These are phyloP conservation scores for Ammodytes marinus DNA, from an alignment of 2,113 vertebrate species.

Conservation along the genomic window DNA sequence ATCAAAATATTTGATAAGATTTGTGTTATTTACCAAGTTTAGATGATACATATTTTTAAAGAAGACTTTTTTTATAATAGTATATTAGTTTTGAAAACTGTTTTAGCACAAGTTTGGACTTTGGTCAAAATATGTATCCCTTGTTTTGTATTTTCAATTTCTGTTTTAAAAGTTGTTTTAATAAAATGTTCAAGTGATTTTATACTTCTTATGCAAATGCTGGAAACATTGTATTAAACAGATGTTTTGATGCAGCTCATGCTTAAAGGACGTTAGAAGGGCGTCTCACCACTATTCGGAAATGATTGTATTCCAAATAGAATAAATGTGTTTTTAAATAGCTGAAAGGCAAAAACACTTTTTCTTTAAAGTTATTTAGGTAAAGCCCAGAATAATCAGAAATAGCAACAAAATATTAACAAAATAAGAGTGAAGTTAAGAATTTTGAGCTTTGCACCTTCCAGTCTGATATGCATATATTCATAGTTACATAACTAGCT, in stretches of 20 bases:
- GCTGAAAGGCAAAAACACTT: background rate
- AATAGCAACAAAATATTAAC: background rate
- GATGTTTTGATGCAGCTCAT: constrained; percentile 16
- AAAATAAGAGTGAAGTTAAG: background rate
- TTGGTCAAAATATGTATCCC: background rate
- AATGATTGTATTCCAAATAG: background rate
- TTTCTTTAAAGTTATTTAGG: background rate
- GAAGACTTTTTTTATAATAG: constrained; percentile 2
- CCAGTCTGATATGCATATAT: background rate
- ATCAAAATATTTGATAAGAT: background rate
- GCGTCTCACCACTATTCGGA: background rate
- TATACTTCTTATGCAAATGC: background rate
- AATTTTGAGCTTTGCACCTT: background rate
- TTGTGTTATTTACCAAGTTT: background rate
- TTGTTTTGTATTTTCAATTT: background rate
- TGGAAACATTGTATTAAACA: constrained; percentile 27
- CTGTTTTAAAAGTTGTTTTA: background rate
- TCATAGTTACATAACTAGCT: background rate
- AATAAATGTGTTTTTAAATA: background rate
- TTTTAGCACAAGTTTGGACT: constrained; percentile 9
- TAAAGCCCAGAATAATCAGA: background rate
- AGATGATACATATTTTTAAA: background rate
- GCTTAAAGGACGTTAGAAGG: background rate
- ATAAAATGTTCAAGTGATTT: background rate
- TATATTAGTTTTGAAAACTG: constrained; percentile 10